Evolutionary conservation across 1,140 invertebrate genomes (phyloP).

Genomic region (Apis cerana): DNA sequence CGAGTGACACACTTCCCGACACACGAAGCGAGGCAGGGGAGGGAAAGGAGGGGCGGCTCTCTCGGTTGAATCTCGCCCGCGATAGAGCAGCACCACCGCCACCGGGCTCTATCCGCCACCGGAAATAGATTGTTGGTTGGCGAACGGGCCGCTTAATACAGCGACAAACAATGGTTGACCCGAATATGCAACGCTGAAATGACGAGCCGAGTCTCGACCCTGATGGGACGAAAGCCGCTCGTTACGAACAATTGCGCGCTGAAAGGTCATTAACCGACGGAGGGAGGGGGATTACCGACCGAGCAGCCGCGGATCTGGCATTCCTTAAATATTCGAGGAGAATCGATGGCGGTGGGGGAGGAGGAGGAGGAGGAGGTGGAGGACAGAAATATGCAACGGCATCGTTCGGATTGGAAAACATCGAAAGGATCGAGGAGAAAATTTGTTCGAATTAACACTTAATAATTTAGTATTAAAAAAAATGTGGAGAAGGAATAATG

Average conservation of each 20-base stretch:
- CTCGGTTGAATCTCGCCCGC: neutral
- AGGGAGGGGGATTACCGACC: conserved; percentile 14
- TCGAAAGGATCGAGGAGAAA: too few relatives aligned
- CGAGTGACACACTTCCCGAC: conserved; percentile 53
- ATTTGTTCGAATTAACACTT: too few relatives aligned
- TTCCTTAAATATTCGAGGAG: conserved; percentile 17
- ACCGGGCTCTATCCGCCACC: conserved; percentile 45
- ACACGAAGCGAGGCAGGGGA: neutral
- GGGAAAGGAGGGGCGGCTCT: neutral
- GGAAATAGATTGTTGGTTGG: conserved; percentile 65
- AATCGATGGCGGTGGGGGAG: too few relatives aligned
- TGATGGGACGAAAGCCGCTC: conserved; percentile 46
- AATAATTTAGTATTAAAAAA: too few relatives aligned
- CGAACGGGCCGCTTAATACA: conserved; percentile 58
- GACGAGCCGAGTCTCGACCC: conserved; percentile 45
- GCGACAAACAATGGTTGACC: conserved; percentile 67
- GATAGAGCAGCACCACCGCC: conserved; percentile 15
- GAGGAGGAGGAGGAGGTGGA: too few relatives aligned
- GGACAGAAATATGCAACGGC: too few relatives aligned
- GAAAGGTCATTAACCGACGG: conserved; percentile 52
- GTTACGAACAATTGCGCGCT: conserved; percentile 39
- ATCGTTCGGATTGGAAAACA: too few relatives aligned
- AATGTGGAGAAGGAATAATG: too few relatives aligned
- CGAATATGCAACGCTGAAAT: conserved; percentile 62
- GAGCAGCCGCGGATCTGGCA: neutral